Percentiles rank a stretch among this genome's conserved stretches.
These are phyloP conservation scores for Neodiprion lecontei DNA, from an alignment of 1,140 invertebrate species.

Conservation along the genomic window DNA sequence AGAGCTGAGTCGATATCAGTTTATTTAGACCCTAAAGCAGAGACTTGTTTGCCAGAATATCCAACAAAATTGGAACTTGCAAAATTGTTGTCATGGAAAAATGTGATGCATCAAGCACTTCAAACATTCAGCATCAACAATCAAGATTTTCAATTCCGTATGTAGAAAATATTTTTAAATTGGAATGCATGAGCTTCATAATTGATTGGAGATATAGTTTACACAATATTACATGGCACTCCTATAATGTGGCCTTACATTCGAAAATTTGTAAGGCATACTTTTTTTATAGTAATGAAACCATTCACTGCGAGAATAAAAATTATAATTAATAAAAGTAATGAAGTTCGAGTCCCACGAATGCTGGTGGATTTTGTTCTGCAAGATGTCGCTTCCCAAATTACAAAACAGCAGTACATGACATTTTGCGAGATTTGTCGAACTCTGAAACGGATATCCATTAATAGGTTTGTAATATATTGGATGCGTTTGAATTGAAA, in stretches of 20 bases:
- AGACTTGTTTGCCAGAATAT: slow-evolving; percentile 58
- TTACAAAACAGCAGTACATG: slow-evolving; percentile 77
- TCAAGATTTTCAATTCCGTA: slow-evolving; percentile 78
- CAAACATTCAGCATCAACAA: slow-evolving; percentile 79
- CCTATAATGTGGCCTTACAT: background rate
- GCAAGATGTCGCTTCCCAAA: slow-evolving; percentile 77
- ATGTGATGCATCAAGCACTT: slow-evolving; percentile 74
- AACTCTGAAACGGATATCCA: slow-evolving; percentile 72
- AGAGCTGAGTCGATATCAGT: slow-evolving; percentile 78
- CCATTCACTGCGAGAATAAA: slow-evolving; percentile 82
- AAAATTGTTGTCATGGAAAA: slow-evolving; percentile 71
- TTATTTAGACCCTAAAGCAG: slow-evolving; percentile 77
- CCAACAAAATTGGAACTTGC: slow-evolving; percentile 63
- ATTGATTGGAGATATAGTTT: background rate
- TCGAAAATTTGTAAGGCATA: background rate
- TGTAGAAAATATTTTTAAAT: slow-evolving; percentile 51
- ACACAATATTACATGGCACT: background rate
- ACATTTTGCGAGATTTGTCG: slow-evolving; percentile 71
- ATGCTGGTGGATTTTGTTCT: slow-evolving; percentile 78
- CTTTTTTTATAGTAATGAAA: slow-evolving; percentile 67
- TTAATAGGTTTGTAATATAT: slow-evolving; percentile 68
- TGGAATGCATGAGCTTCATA: slow-evolving; percentile 20
- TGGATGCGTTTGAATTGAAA: slow-evolving; percentile 6
- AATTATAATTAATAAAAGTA: slow-evolving; percentile 78
- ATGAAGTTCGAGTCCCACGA: slow-evolving; percentile 73